Evolutionary conservation across 2,888 invertebrate species (phyloP).

Genomic region (Bimastos eiseni): DNA sequence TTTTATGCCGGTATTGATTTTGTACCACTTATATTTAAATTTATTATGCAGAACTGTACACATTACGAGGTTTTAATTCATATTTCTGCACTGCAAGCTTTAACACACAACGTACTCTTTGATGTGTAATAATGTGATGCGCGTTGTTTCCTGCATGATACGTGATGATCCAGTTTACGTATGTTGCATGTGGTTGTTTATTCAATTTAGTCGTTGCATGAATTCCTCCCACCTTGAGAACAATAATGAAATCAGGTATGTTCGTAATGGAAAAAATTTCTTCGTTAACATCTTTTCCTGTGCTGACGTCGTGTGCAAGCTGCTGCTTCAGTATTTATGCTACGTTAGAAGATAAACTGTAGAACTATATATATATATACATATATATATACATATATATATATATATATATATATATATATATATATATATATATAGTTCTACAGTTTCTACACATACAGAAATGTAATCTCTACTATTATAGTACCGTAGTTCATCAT

Average conservation of each 20-base stretch:
- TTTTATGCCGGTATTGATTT: no score
- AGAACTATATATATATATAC: no score
- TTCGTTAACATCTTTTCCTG: not conserved
- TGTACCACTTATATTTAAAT: no score
- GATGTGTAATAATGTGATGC: not conserved
- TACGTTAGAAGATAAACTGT: not conserved
- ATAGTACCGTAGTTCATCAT: no score
- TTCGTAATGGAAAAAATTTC: not conserved
- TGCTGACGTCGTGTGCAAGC: not conserved
- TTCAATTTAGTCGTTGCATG: constrained; percentile 9
- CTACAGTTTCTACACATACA: no score
- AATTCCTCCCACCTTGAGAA: not conserved
- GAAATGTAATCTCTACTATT: no score
- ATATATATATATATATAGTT: no score
- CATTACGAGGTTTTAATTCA: not conserved
- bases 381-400: no score
- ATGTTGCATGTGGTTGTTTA: not conserved
- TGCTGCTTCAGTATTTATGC: not conserved
- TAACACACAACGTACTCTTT: not conserved
- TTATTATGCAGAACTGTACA: no score
- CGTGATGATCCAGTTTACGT: not conserved
- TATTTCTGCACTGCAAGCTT: not conserved
- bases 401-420: no score
- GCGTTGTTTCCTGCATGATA: not conserved
- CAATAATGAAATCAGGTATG: not conserved